Conservation (phyloP, 2,888 invertebrate species). For the Xestobium rufovillosum region DNA sequence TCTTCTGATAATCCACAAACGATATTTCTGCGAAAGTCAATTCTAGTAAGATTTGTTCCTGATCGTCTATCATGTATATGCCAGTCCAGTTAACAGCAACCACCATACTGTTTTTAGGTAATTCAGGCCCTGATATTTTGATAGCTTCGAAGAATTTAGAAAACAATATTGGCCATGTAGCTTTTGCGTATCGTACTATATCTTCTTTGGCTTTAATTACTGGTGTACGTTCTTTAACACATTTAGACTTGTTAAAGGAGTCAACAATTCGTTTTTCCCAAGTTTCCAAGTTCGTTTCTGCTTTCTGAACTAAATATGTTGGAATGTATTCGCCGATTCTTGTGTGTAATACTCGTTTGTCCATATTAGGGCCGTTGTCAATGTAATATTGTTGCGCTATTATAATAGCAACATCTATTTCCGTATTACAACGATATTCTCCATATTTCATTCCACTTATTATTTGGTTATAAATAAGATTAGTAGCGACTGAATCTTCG, state of each 20-base stretch:
- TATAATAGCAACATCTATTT: slow-evolving; percentile 80
- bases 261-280: slow-evolving; percentile 69
- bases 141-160: slow-evolving; percentile 89
- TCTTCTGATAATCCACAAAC: slow-evolving; percentile 57
- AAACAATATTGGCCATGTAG: slow-evolving; percentile 91
- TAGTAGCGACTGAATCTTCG: slow-evolving; percentile 73
- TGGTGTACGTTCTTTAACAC: slow-evolving; percentile 59
- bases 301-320: slow-evolving; percentile 54
- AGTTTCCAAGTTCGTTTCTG: slow-evolving; percentile 44
- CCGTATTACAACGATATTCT: slow-evolving; percentile 78
- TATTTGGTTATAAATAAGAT: slow-evolving; percentile 84
- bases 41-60: slow-evolving; percentile 84
- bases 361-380: slow-evolving; percentile 64
- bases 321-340: slow-evolving; percentile 76
- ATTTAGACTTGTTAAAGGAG: slow-evolving; percentile 64
- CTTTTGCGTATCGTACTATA: slow-evolving; percentile 82
- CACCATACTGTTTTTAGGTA: slow-evolving; percentile 67
- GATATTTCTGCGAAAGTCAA: slow-evolving; percentile 80
- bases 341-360: slow-evolving; percentile 59
- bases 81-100: slow-evolving; percentile 94
- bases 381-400: slow-evolving; percentile 88
- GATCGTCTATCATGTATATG: slow-evolving; percentile 84
- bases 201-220: slow-evolving; percentile 75
- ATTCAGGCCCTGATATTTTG: slow-evolving; percentile 62
- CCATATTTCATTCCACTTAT: slow-evolving; percentile 84